Evolutionary conservation across 1,140 invertebrate genomes (phyloP), one percentile per base, ranked within the genome.

Genomic region (Phthorimaea operculella): DNA sequence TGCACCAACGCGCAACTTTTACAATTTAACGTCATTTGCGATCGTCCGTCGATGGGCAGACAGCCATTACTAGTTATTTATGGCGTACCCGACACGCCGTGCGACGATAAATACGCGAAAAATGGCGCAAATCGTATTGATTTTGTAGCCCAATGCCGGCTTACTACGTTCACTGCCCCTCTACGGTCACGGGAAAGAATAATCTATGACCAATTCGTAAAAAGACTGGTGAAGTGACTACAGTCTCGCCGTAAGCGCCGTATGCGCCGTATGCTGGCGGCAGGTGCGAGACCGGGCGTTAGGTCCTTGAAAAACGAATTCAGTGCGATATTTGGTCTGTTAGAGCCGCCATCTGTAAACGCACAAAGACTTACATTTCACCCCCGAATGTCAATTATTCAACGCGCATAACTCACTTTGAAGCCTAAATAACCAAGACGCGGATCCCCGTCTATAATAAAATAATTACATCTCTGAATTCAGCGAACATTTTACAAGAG

Each of bases 51-150:
- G 15, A 47, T 47, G 12, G 14, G 44, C 15, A 15, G 44, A 39
- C 36, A 39, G 44, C 44, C 15, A 47, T 47, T 47, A 47, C 16
- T 15, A 11, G 44, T 47, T 47, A 47, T 47, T 47, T 17, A 47
- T 47, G 15, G 44, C 44, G 11, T 9, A 9, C 12, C 11, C 44
- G 44, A 47, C 44, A 9, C 44, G 16, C 14, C n/a, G 44, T 47
- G 15, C 44, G 10, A 15, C 44, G n/a, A 47, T 47, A 17, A 47
- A 47, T 47, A 47, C 44, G 16, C 15, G 44, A 16, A 47, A 28
- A 16, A 47, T 47, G 44, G 44, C 44, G 16, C n/a, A 47, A 47
- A 47, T 47, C 15, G 44, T 47, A 47, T 47, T 17, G 44, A 17
- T 47, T 47, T 47, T 17, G 44, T 9, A 47, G 3, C n/a, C 10